Evolutionary conservation across 2,797 vertebrate genomes (phyloP), one percentile per base, ranked within the genome.

Genomic region (Scolopax rusticola): DNA sequence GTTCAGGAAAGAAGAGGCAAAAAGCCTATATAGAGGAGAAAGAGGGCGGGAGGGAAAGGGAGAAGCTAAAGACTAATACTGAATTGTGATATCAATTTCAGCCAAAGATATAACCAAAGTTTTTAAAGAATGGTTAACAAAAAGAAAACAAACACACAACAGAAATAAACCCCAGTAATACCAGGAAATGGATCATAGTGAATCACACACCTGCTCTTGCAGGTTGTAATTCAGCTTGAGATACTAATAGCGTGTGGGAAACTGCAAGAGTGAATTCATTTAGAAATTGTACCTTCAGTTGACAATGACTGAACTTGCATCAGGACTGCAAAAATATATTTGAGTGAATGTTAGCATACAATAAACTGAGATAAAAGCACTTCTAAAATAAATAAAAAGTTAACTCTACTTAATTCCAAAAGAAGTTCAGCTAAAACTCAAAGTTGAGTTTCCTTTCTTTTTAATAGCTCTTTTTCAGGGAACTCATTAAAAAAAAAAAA

Each of bases 31-130:
- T 23, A 21, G n/a, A 4, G 27, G 50, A 6, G 40, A 69, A 76
- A 1, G 36, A 11, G 28, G 27, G 4, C 11, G 45, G 21, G 12
- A 4, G 4, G 8, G 1, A 16, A 15, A 10, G 67, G 16, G 13
- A 64, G 50, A 65, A 7, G 19, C 19, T 60, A 47, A 59, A 67
- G 8, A 32, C 10, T 45, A 43, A 60, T 27, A 87, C 1, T 36
- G 16, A 81, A 61, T 10, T 71, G n/a, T 15, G 15, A 19, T 27
- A 81, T 2, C 15, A 25, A 32, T 61, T 95, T 51, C 41, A 81
- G 7, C 5, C 30, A 48, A 74, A 81, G 20, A 51, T n/a, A 82
- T 7, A 79, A 41, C 5, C 9, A 73, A 43, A 79, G 67, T 6
- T 77, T 91, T 67, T 60, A 38, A 32, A 53, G 5, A 65, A 9